Base-by-base conservation (phyloP, 2,113 vertebrate genomes). In the Tenebrosternarchus preto region DNA sequence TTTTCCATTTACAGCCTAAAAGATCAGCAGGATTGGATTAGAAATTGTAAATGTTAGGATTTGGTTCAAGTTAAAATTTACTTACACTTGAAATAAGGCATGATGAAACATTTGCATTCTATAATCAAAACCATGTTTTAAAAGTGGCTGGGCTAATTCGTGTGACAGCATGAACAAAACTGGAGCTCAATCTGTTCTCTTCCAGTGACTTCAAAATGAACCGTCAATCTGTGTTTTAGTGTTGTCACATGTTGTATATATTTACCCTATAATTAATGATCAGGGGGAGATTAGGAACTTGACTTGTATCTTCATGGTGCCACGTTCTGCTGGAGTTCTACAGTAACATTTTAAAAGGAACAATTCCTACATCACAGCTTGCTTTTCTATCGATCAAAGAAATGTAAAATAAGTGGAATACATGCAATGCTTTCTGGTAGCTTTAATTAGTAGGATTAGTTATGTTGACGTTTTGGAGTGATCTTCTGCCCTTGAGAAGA, bases 41-140 rank as follows among this genome's bases (percentile, higher is more conserved):
- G 22, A 56, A n/a, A n/a, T 53, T 80, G 19, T 67, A 67, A 83
- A 68, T 74, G 61, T 83, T 71, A 72, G 53, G 61, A 61, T 33
- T 68, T 80, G 78, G 68, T 69, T 70, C 67, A 16, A 80, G 73
- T 80, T 71, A 80, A n/a, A n/a, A n/a, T n/a, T n/a, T n/a, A n/a
- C n/a, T n/a, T n/a, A n/a, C 80, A 74, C 73, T 83, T 83, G 69
- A 82, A 82, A 70, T 69, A 82, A 82, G 19, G 76, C 59, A 80
- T 85, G 77, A 82, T 61, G 46, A 79, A 82, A 77, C 78, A 60
- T 82, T 80, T 80, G 73, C 74, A 80, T 77, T 33, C 69, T 43
- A 27, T 85, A 82, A 85, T 83, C 70, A 85, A 83, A 67, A 33
- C 36, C 77, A 85, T 57, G 73, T n/a, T n/a, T n/a, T n/a, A n/a